Percentiles rank a stretch among this genome's conserved stretches.
Conservation (phyloP, 2,113 vertebrate species). For the Craseonycteris thonglongyai region DNA sequence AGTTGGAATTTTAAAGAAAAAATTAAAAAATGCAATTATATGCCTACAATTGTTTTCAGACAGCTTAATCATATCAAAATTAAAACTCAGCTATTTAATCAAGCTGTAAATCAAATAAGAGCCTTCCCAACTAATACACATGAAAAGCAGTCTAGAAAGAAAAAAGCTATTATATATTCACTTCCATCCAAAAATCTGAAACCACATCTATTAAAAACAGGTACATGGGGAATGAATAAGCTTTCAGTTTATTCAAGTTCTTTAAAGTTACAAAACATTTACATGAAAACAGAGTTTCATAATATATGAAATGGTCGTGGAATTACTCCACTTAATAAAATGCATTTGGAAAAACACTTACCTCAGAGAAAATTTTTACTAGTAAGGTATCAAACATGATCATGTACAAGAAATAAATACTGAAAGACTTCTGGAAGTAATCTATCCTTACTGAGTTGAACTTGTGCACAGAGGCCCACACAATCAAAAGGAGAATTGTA, state of each 20-base stretch:
- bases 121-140: neutral
- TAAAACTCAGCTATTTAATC: conserved; percentile 41
- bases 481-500: neutral
- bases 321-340: neutral
- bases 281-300: neutral
- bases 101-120: conserved; percentile 32
- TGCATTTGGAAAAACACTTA: neutral
- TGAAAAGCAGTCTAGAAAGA: neutral
- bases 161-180: neutral
- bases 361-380: neutral
- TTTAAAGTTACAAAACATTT: neutral
- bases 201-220: neutral
- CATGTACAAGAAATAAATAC: neutral
- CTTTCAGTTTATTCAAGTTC: neutral
- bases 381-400: neutral
- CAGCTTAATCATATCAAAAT: conserved; percentile 32
- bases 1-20: conserved; percentile 7
- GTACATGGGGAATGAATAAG: neutral
- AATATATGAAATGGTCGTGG: neutral
- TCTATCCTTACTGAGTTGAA: conserved; percentile 8
- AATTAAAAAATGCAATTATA: neutral
- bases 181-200: conserved; percentile 25
- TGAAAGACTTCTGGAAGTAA: neutral
- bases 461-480: neutral
- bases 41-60: conserved; percentile 42